Percentiles rank a stretch among this genome's conserved stretches.
These are phyloP conservation scores for Otolemur crassicaudatus DNA, from an alignment of 2,797 vertebrate species.

Conservation along the genomic window DNA sequence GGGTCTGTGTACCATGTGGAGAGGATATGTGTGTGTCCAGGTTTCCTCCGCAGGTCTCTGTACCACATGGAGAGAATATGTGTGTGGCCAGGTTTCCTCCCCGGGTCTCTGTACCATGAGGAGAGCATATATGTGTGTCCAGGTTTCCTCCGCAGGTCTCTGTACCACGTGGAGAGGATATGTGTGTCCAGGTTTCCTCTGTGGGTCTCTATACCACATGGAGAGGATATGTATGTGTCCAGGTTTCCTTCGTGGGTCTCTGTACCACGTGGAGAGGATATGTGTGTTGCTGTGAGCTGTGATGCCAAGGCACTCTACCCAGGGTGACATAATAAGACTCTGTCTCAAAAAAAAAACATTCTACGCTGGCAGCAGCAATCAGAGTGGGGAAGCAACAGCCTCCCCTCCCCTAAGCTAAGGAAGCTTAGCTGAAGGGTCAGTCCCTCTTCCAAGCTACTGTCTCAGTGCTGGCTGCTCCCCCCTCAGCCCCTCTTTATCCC, in stretches of 20 bases:
- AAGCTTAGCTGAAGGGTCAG: not conserved
- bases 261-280: accelerated
- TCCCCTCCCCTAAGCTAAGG: not conserved
- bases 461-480: not conserved
- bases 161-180: accelerated
- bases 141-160: not conserved
- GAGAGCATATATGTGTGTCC: too few relatives aligned
- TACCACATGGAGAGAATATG: too few relatives aligned
- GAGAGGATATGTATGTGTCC: too few relatives aligned
- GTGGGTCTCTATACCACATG: too few relatives aligned
- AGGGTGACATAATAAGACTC: too few relatives aligned
- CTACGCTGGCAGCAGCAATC: not conserved
- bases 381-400: not conserved
- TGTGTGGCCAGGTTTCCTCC: too few relatives aligned
- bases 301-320: too few relatives aligned
- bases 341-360: not conserved
- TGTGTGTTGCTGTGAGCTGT: too few relatives aligned
- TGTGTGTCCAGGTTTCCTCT: too few relatives aligned
- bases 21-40: not conserved
- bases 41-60: too few relatives aligned
- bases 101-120: too few relatives aligned
- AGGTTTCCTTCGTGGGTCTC: not conserved
- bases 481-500: too few relatives aligned
- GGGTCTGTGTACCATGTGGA: accelerated
- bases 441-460: not conserved